phyloP scores from a whole-genome alignment of 2,113 vertebrate species.

The Crypturellus undulatus region DNA sequence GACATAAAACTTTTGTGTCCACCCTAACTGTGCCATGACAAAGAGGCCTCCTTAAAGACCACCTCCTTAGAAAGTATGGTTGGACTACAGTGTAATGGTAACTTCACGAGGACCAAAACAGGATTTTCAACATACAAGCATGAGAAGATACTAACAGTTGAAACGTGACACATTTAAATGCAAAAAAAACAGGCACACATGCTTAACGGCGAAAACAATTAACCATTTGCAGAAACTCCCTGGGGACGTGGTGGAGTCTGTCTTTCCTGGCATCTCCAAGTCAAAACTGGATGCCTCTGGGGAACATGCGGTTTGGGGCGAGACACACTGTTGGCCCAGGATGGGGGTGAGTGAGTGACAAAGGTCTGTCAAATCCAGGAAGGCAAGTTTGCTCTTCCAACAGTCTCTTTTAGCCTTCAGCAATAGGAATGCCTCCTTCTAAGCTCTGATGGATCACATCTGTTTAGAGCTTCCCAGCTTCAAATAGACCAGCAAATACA shows the following conservation, averaged over 20 bases:
- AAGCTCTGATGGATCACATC: slow-evolving; percentile 48
- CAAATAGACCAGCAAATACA: slow-evolving; percentile 29
- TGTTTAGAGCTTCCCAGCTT: slow-evolving; percentile 51
- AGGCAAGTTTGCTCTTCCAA: slow-evolving; percentile 32
- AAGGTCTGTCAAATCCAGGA: slow-evolving; percentile 49
- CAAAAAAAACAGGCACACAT: not conserved
- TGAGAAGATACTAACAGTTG: not conserved
- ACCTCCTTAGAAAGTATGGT: not conserved
- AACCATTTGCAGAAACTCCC: not conserved
- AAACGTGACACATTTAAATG: not conserved
- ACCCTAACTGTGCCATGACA: not conserved
- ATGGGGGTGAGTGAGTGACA: slow-evolving; percentile 5
- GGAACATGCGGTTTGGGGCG: not conserved
- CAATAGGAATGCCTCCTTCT: not conserved
- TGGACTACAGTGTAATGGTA: not conserved
- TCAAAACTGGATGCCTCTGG: not conserved
- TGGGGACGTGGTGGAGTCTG: not conserved
- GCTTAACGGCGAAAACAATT: not conserved
- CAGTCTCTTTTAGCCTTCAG: slow-evolving; percentile 14
- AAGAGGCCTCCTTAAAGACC: not conserved
- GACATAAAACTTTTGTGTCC: not conserved
- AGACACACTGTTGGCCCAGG: not conserved
- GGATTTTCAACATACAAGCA: not conserved
- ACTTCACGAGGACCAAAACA: not conserved
- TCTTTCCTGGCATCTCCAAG: not conserved